Evolutionary conservation across 2,888 invertebrate species (phyloP), one percentile per base, ranked within the genome.

Genomic region (Sicus ferrugineus): DNA sequence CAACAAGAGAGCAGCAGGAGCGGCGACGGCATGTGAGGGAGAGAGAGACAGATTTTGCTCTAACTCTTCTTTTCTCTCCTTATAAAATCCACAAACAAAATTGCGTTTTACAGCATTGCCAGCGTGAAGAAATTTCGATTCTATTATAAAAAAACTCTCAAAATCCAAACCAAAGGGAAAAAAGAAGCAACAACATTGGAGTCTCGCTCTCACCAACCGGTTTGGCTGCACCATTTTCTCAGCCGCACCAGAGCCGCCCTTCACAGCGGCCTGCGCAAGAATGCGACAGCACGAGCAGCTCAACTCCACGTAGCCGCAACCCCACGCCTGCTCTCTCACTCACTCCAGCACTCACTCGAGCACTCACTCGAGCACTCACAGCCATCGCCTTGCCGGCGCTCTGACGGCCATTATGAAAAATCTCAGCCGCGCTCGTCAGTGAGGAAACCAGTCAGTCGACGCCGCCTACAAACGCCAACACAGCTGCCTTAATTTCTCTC

Each of bases 381-480:
- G n/a, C n/a, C n/a, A n/a, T n/a, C n/a, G n/a, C n/a, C 38, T 9
- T 34, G 38, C 5, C 7, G 38, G 11, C 42, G 3, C 50, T 31
- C 52, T 23, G 52, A 64, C 50, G 30, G 30, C 63, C 63, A 63
- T 48, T 48, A 48, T 30, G 42, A 62, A 42, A 42, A 62, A n/a
- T n/a, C 42, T n/a, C 42, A 42, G n/a, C n/a, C n/a, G n/a, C 19
- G 1, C 5, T 3, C 23, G 6, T 28, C 26, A 14, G 23, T 26
- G 54, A 23, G n/a, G n/a, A 26, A 14, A 23, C 54, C 11, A 7
- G 50, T 54, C 42, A 2, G 16, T n/a, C n/a, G 34, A 34, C n/a
- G 19, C 59, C 38, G 34, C 34, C 59, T 21, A 5, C 58, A 28
- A 16, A 16, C n/a, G 21, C 7, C 63, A 21, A 23, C n/a, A 23